Conservation (phyloP, 2,888 invertebrate genomes). For the Agelastica alni region DNA sequence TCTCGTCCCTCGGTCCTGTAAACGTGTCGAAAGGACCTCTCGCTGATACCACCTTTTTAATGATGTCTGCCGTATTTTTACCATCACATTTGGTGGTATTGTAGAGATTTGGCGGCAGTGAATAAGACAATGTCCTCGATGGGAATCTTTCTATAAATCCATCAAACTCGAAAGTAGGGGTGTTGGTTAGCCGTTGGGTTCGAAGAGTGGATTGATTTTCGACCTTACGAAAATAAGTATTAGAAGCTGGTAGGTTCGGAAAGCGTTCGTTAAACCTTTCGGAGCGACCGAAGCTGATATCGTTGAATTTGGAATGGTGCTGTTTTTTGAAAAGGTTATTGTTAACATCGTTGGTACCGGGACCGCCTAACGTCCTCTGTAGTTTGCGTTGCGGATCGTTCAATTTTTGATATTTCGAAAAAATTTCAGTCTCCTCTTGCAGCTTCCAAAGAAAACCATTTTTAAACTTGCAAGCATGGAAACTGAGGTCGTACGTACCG, state of each 20-base stretch:
- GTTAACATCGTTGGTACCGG: constrained; percentile 37
- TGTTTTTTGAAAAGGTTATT: constrained; percentile 30
- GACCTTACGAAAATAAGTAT: constrained; percentile 2
- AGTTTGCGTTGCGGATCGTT: constrained; percentile 35
- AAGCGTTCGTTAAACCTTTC: constrained; percentile 18
- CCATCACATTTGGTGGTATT: constrained; percentile 33
- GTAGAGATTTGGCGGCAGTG: constrained; percentile 48
- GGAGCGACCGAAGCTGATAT: constrained; percentile 36
- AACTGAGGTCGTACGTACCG: constrained; percentile 34
- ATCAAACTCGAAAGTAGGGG: constrained; percentile 50
- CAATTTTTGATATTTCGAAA: constrained; percentile 38
- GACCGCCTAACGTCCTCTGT: constrained; percentile 36
- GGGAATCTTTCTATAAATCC: constrained; percentile 48
- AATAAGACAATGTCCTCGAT: constrained; percentile 37
- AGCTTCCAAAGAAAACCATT: constrained; percentile 33
- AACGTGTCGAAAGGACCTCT: constrained; percentile 54
- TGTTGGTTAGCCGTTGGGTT: constrained; percentile 36
- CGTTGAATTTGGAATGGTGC: constrained; percentile 18
- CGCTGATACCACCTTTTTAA: constrained; percentile 42
- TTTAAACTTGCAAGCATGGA: constrained; percentile 30
- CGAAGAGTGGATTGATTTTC: constrained; percentile 7
- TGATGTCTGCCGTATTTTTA: constrained; percentile 29
- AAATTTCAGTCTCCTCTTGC: constrained; percentile 39
- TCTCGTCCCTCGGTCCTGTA: constrained; percentile 59
- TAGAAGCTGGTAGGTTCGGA: background rate